A percentile compares a stretch with the other conserved stretches of the same genome.
These are phyloP conservation scores for Bombus pascuorum DNA, from an alignment of 1,140 invertebrate genomes.

Conservation along the genomic window DNA sequence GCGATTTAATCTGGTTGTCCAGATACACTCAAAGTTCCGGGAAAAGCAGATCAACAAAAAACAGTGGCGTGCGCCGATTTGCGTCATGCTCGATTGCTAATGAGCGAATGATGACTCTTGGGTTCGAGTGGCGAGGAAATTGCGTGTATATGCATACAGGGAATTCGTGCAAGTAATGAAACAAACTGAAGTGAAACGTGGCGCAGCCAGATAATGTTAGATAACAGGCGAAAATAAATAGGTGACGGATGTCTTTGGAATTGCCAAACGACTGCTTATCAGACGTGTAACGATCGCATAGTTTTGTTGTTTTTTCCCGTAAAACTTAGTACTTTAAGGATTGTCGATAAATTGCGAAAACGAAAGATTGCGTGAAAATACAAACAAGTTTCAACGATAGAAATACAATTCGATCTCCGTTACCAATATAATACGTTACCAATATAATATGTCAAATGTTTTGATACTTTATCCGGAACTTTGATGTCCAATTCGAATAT, in stretches of 20 bases:
- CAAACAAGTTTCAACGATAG: neutral
- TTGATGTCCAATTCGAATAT: no score
- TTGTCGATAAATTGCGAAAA: neutral
- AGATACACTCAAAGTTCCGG: constrained; percentile 41
- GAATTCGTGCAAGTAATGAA: neutral
- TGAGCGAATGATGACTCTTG: neutral
- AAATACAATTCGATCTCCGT: no score
- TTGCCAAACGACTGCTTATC: constrained; percentile 8
- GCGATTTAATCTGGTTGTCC: constrained; percentile 40
- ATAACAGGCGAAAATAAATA: constrained; percentile 5
- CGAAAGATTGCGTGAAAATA: neutral
- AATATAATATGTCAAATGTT: no score
- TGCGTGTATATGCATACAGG: neutral
- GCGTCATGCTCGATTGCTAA: constrained; percentile 42
- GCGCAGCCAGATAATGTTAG: neutral
- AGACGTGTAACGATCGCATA: neutral
- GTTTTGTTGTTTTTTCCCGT: neutral
- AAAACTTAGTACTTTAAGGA: neutral
- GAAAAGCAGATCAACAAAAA: constrained; percentile 58
- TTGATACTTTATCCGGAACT: no score
- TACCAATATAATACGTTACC: no score
- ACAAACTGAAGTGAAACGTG: neutral
- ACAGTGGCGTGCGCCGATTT: constrained; percentile 28
- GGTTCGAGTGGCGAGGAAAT: neutral
- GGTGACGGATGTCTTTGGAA: neutral